Evolutionary conservation across 2,113 vertebrate genomes (phyloP).

Genomic region (Anseranas semipalmata): DNA sequence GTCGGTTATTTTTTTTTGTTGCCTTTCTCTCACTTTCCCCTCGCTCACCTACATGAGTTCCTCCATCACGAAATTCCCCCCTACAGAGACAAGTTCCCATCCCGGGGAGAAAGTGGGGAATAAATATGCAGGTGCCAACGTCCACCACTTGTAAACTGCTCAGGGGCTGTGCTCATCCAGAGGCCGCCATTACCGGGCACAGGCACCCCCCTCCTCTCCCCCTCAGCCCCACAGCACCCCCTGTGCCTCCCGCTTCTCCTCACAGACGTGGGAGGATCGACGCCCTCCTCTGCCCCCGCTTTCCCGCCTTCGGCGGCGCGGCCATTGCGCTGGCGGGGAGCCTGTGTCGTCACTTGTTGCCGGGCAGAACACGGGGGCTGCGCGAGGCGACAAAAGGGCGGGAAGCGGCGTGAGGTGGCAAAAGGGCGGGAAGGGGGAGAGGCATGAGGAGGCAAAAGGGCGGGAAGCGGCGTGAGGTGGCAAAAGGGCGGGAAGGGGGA

Average conservation of each 20-base stretch:
- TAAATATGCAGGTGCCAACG: not conserved
- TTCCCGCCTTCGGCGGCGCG: accelerated
- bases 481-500: not conserved
- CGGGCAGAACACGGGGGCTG: not conserved
- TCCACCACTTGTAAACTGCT: not conserved
- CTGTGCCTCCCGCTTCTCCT: not conserved
- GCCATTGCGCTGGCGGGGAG: too few relatives aligned
- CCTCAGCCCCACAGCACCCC: not conserved
- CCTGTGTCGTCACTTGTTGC: too few relatives aligned
- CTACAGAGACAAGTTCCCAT: not conserved
- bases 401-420: not conserved
- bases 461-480: not conserved
- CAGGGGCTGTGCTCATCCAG: too few relatives aligned
- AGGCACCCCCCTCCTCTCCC: too few relatives aligned
- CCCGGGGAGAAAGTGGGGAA: not conserved
- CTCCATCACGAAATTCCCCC: accelerated
- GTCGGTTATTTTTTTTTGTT: not conserved
- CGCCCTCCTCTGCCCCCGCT: too few relatives aligned
- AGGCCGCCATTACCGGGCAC: too few relatives aligned
- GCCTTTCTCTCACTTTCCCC: not conserved
- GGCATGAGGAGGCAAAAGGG: too few relatives aligned
- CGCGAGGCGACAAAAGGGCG: too few relatives aligned
- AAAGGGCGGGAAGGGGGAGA: not conserved
- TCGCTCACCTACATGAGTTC: not conserved
- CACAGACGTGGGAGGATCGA: not conserved